Evolutionary conservation across 1,140 invertebrate species (phyloP).

Genomic region (Trypoxylus dichotomus): DNA sequence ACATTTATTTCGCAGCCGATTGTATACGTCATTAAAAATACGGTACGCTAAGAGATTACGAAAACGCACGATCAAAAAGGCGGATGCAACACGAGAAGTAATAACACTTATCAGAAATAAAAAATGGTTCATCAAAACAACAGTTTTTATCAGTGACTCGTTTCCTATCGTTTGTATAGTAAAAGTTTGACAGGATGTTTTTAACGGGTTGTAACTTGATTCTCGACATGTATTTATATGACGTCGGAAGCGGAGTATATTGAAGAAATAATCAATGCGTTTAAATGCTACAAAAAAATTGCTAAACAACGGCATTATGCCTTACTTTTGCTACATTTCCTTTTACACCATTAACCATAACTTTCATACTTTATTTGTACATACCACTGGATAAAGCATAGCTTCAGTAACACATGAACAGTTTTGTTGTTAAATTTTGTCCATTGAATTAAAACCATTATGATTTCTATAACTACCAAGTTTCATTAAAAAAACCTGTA

Average conservation of each 20-base stretch:
- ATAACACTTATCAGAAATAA: not conserved
- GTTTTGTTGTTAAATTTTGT: too few species aligned
- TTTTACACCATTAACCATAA: too few species aligned
- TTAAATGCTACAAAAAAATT: not conserved
- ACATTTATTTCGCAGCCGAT: not conserved
- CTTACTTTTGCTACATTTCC: too few species aligned
- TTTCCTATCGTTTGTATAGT: not conserved
- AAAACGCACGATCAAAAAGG: constrained; percentile 2
- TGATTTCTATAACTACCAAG: too few species aligned
- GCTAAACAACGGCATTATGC: too few species aligned
- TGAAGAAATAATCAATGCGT: not conserved
- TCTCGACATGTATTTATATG: not conserved
- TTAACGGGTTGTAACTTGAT: not conserved
- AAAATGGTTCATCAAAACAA: constrained; percentile 12
- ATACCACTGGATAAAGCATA: too few species aligned
- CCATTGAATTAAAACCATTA: too few species aligned
- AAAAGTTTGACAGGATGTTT: not conserved
- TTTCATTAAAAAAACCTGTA: too few species aligned
- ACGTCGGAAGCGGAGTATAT: not conserved
- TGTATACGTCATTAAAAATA: not conserved
- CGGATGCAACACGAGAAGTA: not conserved
- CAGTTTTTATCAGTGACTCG: not conserved
- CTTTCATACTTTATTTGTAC: not conserved
- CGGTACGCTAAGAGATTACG: not conserved
- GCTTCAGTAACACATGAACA: too few species aligned